A percentile compares a stretch with the other conserved stretches of the same genome.
Evolutionary conservation across 2,797 vertebrate species (phyloP).

Genomic region (Gallirallus australis): DNA sequence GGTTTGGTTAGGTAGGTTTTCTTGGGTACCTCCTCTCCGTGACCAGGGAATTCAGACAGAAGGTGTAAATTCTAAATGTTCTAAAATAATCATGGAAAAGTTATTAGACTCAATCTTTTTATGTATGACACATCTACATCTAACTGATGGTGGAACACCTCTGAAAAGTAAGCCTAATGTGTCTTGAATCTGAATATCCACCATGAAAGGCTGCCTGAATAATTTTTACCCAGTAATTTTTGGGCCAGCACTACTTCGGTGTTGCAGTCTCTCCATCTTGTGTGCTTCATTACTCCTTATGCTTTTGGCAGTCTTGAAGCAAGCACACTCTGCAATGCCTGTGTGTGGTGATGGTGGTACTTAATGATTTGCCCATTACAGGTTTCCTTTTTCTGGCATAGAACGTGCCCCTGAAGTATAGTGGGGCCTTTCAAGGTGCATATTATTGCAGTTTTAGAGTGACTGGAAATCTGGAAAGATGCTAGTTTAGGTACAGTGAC

Average conservation of each 20-base stretch:
- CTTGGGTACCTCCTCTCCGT: accelerated
- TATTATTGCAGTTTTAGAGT: background rate
- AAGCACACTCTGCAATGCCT: accelerated
- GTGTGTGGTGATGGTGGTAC: background rate
- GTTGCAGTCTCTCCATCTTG: background rate
- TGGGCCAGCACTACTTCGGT: background rate
- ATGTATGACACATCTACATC: accelerated
- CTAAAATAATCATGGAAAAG: background rate
- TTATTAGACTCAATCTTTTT: background rate
- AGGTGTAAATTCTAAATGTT: background rate
- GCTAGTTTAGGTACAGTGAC: background rate
- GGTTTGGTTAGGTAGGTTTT: background rate
- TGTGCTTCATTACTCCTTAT: accelerated
- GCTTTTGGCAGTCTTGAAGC: background rate
- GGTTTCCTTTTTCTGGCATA: background rate
- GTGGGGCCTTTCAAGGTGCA: background rate
- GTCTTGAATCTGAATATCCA: background rate
- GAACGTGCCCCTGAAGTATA: background rate
- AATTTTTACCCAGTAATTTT: background rate
- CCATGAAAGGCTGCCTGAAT: background rate
- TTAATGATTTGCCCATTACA: background rate
- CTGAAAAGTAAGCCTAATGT: background rate
- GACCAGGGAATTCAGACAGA: background rate
- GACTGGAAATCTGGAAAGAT: background rate
- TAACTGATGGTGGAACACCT: background rate